phyloP scores from a whole-genome alignment of 2,113 vertebrate genomes.

The Alaudala cheleensis region DNA sequence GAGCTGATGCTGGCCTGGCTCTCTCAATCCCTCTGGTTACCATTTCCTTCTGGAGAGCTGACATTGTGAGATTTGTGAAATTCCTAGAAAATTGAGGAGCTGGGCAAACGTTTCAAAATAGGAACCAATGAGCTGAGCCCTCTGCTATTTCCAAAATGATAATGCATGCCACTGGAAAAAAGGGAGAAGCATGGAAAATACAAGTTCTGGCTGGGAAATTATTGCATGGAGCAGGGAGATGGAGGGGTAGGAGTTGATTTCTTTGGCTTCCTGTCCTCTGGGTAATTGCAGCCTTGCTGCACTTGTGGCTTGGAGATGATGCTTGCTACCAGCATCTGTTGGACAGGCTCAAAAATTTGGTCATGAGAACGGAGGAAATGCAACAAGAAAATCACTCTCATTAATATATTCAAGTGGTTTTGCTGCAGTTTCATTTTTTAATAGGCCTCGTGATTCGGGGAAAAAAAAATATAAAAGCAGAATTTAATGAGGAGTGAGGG shows the following conservation, averaged over 20 bases:
- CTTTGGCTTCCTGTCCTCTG: slow-evolving; percentile 21
- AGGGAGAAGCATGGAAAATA: slow-evolving; percentile 50
- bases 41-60: slow-evolving; percentile 9
- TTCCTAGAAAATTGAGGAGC: slow-evolving; percentile 54
- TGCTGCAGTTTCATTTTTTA: not conserved
- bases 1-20: not conserved
- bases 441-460: not conserved
- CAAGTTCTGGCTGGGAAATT: slow-evolving; percentile 1
- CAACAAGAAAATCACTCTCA: not conserved
- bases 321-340: not conserved
- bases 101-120: not conserved
- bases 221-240: slow-evolving; percentile 6
- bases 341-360: not conserved
- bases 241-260: slow-evolving; percentile 20
- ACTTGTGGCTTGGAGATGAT: slow-evolving; percentile 33
- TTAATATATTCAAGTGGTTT: not conserved
- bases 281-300: slow-evolving; percentile 45
- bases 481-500: not conserved
- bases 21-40: not conserved
- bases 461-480: accelerated
- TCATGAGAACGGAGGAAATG: not conserved
- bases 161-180: slow-evolving; percentile 4
- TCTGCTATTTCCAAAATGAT: not conserved
- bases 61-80: not conserved
- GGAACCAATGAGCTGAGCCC: not conserved